Evolutionary conservation across 2,888 invertebrate species (phyloP), one percentile per base, ranked within the genome.

Genomic region (Iselma pallidipennis): DNA sequence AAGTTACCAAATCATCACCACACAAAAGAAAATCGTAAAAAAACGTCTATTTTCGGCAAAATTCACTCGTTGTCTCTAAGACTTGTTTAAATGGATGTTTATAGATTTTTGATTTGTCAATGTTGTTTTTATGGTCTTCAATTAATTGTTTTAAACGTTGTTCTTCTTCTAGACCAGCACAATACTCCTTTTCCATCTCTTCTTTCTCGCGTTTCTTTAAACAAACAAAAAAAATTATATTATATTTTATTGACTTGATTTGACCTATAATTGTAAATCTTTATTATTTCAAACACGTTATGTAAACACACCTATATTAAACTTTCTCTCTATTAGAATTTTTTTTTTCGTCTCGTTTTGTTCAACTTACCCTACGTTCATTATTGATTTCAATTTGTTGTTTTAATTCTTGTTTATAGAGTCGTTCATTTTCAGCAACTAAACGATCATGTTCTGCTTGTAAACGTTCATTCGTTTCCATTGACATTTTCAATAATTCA

Each of bases 301-400:
- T 26, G 14, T 28, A 28, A 52, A 52, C 21, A 14, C 25, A 14
- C 28, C 9, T n/a, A 48, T 19, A 26, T 28, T 14, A 21, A 29
- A 31, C 21, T 21, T 29, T 29, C n/a, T 14, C 29, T 14, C n/a
- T 7, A 31, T 14, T 52, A 19, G 2, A 6, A n/a, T 7, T 21
- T 29, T 29, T 5, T 25, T 16, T n/a, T 16, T 48, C 14, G 14
- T 37, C 42, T 37, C 16, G n/a, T 4, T 37, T 37, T 25, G 16
- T 23, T n/a, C 28, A 55, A 53, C 71, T 71, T 72, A 81, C 82
- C 74, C 76, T 76, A 25, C 80, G 58, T 31, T 72, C 14, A 57
- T 76, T 76, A 51, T 78, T 79, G 64, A 80, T 79, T 57, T 81
- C 78, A 42, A 82, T 81, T 69, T 83, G 83, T 59, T 79, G 73